Percentiles rank a stretch among this genome's conserved stretches.
Conservation (phyloP, 2,797 vertebrate species). For the Silurus aristotelis region DNA sequence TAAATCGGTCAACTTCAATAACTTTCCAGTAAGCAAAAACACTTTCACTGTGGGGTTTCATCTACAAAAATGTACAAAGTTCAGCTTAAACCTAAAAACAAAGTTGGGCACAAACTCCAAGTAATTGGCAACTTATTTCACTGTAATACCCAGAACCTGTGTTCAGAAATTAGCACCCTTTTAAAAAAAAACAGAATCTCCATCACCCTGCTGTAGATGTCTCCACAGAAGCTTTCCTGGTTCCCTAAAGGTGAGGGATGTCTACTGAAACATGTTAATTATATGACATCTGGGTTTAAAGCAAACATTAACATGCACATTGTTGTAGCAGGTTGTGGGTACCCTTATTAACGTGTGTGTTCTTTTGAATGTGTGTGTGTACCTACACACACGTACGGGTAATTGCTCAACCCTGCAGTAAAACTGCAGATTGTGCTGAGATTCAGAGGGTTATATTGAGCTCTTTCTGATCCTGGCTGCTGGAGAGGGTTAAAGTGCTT, state of each 20-base stretch:
- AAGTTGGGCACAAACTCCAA: not conserved
- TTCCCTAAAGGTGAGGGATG: not conserved
- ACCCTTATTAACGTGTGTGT: not conserved
- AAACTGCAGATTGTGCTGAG: constrained; percentile 53
- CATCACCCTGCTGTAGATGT: not conserved
- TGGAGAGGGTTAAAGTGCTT: constrained; percentile 88
- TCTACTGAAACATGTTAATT: not conserved
- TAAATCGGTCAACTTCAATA: constrained; percentile 35
- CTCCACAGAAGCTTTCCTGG: not conserved
- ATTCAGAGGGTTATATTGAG: constrained; percentile 56
- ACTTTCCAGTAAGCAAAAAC: constrained; percentile 45
- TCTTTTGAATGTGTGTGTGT: not conserved
- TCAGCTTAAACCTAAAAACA: not conserved
- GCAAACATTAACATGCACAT: not conserved
- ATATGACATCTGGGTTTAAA: not conserved
- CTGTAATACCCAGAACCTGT: not conserved
- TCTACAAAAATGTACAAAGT: constrained; percentile 8
- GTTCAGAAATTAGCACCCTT: not conserved
- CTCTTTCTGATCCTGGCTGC: constrained; percentile 59
- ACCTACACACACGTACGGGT: constrained; percentile 19
- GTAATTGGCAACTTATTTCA: not conserved
- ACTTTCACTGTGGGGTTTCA: constrained; percentile 1
- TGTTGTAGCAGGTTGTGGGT: not conserved
- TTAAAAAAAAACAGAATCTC: not conserved
- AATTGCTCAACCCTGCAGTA: constrained; percentile 53